Evolutionary conservation across 2,797 vertebrate species (phyloP).

Genomic region (Rhinatrema bivittatum): DNA sequence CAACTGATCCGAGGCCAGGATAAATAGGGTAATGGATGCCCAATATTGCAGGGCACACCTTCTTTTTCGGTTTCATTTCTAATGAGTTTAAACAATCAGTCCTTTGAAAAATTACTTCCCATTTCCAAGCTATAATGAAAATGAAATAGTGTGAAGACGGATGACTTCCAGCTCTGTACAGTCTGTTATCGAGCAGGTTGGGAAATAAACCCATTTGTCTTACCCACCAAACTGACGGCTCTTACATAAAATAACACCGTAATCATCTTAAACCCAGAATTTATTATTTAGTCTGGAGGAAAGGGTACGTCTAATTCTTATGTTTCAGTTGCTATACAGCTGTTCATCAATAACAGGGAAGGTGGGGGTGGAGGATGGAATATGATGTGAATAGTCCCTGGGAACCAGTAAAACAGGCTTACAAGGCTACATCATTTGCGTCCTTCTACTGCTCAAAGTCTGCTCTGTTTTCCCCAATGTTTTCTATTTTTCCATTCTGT

Average conservation of each 20-base stretch:
- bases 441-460: too few relatives aligned
- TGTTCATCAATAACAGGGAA: constrained; percentile 29
- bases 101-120: constrained; percentile 52
- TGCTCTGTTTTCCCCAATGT: too few relatives aligned
- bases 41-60: constrained; percentile 11
- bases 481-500: too few relatives aligned
- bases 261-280: constrained; percentile 50
- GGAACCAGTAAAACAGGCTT: too few relatives aligned
- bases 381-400: too few relatives aligned
- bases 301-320: constrained; percentile 28
- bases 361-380: constrained; percentile 10
- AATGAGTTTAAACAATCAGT: constrained; percentile 38
- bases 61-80: constrained; percentile 30
- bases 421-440: too few relatives aligned
- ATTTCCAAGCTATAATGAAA: constrained; percentile 47
- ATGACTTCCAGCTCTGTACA: constrained; percentile 37
- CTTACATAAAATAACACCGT: constrained; percentile 47
- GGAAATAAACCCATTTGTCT: constrained; percentile 50
- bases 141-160: constrained; percentile 42
- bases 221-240: constrained; percentile 26
- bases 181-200: constrained; percentile 42
- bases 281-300: constrained; percentile 19
- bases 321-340: constrained; percentile 52
- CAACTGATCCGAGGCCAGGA: constrained; percentile 8
- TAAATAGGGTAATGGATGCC: constrained; percentile 34